These are phyloP conservation scores for Cheiracanthium punctorium DNA, from an alignment of 2,888 invertebrate species.

Conservation along the genomic window DNA sequence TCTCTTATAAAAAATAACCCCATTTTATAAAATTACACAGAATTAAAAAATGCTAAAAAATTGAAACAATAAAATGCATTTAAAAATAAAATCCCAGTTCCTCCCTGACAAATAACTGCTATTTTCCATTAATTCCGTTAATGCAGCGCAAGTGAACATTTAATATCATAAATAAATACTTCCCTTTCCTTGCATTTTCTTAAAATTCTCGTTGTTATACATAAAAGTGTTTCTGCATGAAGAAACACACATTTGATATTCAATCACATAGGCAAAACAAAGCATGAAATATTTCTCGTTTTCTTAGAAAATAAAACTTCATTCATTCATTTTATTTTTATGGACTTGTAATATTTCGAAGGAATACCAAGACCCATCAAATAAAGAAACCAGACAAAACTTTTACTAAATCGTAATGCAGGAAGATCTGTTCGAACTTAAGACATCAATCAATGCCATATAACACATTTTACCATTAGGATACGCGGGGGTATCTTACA, in stretches of 20 bases:
- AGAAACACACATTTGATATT: not conserved
- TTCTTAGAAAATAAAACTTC: constrained; percentile 6
- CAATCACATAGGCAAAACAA: not conserved
- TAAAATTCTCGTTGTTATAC: not conserved
- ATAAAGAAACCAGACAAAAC: too few species aligned
- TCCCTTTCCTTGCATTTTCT: not conserved
- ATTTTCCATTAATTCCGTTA: not conserved
- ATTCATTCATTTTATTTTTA: not conserved
- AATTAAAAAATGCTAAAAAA: too few species aligned
- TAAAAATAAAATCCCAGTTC: too few species aligned
- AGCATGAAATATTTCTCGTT: constrained; percentile 1
- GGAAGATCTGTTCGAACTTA: constrained; percentile 1
- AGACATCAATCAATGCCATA: constrained; percentile 26
- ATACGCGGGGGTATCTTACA: not conserved
- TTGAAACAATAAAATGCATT: too few species aligned
- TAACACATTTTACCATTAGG: constrained; percentile 25
- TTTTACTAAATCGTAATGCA: constrained; percentile 1
- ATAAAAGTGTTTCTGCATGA: not conserved
- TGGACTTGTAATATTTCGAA: not conserved
- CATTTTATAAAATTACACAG: too few species aligned
- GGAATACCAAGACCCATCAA: not conserved
- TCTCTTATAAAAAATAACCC: too few species aligned
- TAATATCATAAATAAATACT: not conserved
- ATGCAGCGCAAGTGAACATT: not conserved
- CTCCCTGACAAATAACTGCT: not conserved